Evolutionary conservation across 2,113 vertebrate genomes (phyloP), one percentile per base, ranked within the genome.

Genomic region (Haplochromis burtoni): DNA sequence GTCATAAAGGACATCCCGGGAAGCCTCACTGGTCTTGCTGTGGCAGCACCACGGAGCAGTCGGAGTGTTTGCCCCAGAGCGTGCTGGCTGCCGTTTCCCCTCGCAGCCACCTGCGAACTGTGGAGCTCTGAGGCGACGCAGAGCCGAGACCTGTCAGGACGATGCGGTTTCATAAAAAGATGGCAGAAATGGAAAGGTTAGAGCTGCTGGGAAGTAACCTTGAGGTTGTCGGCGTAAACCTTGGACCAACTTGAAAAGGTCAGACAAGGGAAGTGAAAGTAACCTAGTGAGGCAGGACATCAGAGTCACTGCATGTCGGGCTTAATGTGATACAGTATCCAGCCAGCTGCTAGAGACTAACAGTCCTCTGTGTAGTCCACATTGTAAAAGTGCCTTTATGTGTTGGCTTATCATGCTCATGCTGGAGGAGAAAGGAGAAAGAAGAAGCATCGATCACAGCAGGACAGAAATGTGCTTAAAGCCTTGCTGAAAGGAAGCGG

Each of bases 21-120:
- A 97, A 96, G 88, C 96, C 96, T 0, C 98, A 98, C 94, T 99
- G 98, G 98, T 99, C 98, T 0, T 99, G 98, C 93, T 99, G 98
- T 81, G 98, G 98, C 66, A 97, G 95, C 83, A 95, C 97, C 2
- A 80, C 83, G 1, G 96, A 98, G 95, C 95, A 88, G 81, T 98
- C 97, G 0, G 97, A 98, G 79, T 99, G 97, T 89, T 80, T 95
- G 53, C 94, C 94, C 16, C 93, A 57, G 42, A 91, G 97, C 40
- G 92, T 93, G 4, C 13, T 92, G 4, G 86, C 89, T 0, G 89
- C 96, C 1, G 82, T 90, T 1, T 86, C 91, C 1, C 94, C 95
- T 0, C 95, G 92, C 6, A 93, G 97, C 35, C 95, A 96, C 5
- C 93, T 98, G 45, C 95, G 97, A 81, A 98, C 97, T 0, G 97